Evolutionary conservation across 2,797 vertebrate species (phyloP).

Genomic region (Sebastes elongatus): DNA sequence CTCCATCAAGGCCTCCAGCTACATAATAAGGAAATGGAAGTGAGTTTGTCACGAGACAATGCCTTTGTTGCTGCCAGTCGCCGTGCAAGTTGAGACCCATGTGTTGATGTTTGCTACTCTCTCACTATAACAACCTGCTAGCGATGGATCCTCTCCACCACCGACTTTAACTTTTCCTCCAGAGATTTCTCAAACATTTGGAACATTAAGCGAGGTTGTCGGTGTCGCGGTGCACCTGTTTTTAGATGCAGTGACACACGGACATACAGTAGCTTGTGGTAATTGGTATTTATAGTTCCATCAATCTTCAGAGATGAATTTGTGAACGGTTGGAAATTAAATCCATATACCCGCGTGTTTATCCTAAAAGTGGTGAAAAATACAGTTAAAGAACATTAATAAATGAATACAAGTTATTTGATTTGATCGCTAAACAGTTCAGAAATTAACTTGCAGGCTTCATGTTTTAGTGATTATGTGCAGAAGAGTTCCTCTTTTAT

Average conservation of each 20-base stretch:
- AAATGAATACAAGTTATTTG: not conserved
- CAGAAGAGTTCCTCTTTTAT: not conserved
- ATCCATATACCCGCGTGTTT: not conserved
- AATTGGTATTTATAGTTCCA: not conserved
- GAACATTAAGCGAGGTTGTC: not conserved
- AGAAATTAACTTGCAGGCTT: not conserved
- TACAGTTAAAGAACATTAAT: not conserved
- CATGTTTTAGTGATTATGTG: not conserved
- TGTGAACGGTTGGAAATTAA: not conserved
- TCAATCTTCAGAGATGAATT: not conserved
- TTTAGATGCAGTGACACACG: not conserved
- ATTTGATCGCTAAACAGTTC: not conserved
- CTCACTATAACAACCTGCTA: not conserved
- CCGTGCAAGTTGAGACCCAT: constrained; percentile 71
- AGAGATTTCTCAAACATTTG: not conserved
- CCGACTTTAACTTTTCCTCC: not conserved
- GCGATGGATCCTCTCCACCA: not conserved
- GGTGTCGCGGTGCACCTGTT: constrained; percentile 24
- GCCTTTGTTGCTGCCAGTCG: constrained; percentile 74
- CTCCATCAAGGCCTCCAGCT: constrained; percentile 74
- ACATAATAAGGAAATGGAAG: constrained; percentile 87
- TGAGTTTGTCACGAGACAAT: constrained; percentile 79
- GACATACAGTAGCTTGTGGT: not conserved
- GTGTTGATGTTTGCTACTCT: constrained; percentile 64
- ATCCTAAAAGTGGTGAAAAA: not conserved